phyloP scores from a whole-genome alignment of 2,797 vertebrate genomes.

The Acomys russatus region DNA sequence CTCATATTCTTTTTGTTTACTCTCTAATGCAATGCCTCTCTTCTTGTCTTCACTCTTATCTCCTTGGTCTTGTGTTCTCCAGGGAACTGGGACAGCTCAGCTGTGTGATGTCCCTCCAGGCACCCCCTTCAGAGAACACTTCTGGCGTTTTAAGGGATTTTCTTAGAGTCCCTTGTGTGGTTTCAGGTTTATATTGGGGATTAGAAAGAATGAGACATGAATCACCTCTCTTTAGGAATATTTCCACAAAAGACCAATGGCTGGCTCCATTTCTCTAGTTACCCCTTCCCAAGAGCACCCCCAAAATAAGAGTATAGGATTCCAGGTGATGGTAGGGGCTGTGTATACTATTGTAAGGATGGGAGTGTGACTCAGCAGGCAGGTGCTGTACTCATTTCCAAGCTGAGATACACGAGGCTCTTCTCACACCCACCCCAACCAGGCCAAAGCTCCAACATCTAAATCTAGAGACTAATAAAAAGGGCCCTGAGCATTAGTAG shows the following conservation, averaged over 20 bases:
- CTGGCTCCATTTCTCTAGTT: not conserved
- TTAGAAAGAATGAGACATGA: not conserved
- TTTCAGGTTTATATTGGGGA: not conserved
- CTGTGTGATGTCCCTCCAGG: too few species aligned
- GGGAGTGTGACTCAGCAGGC: not conserved
- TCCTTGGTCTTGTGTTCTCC: too few species aligned
- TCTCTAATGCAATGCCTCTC: too few species aligned
- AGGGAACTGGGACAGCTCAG: too few species aligned
- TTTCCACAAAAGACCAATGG: not conserved
- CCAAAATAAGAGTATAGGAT: not conserved
- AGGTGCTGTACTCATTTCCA: not conserved
- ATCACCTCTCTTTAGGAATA: not conserved
- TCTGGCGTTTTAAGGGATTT: not conserved
- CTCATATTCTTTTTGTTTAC: too few species aligned
- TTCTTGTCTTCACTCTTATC: too few species aligned
- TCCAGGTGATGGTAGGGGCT: not conserved
- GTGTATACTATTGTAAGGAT: not conserved
- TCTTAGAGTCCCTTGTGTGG: not conserved
- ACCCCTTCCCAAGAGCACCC: not conserved
- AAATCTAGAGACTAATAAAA: not conserved
- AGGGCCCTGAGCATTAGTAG: not conserved
- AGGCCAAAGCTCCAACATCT: not conserved
- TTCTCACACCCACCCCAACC: not conserved
- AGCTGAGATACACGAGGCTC: not conserved
- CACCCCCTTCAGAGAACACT: not conserved